phyloP scores from a whole-genome alignment of 2,797 vertebrate genomes.

The Lateolabrax maculatus region DNA sequence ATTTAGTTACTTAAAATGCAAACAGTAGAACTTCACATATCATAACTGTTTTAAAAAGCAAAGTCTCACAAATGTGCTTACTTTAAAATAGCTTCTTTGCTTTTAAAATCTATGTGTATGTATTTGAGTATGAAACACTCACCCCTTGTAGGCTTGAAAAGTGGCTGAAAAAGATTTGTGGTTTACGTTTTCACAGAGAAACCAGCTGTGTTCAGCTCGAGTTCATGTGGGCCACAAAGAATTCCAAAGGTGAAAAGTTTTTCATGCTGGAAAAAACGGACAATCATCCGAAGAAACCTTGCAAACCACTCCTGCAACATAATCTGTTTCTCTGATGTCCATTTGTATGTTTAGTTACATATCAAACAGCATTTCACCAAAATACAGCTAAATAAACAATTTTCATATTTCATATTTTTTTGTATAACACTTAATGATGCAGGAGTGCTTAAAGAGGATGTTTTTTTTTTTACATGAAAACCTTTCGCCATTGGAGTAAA shows the following conservation, averaged over 20 bases:
- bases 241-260: constrained; percentile 13
- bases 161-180: neutral
- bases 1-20: constrained; percentile 12
- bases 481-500: neutral
- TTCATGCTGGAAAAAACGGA: neutral
- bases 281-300: neutral
- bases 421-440: no score
- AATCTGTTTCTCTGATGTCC: neutral
- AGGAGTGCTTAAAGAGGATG: neutral
- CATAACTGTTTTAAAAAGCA: constrained; percentile 18
- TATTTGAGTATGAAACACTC: constrained; percentile 24
- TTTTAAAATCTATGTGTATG: constrained; percentile 2
- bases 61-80: constrained; percentile 29
- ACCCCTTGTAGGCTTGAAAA: neutral
- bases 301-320: neutral
- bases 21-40: neutral
- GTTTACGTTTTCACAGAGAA: constrained; percentile 7
- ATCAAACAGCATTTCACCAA: neutral
- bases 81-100: neutral
- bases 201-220: constrained; percentile 1
- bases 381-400: constrained; percentile 12
- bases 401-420: no score
- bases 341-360: constrained; percentile 5
- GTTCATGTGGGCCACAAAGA: neutral
- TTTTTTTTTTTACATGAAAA: constrained; percentile 4